Evolutionary conservation across 2,797 vertebrate species (phyloP).

Genomic region (Threskiornis aethiopicus): DNA sequence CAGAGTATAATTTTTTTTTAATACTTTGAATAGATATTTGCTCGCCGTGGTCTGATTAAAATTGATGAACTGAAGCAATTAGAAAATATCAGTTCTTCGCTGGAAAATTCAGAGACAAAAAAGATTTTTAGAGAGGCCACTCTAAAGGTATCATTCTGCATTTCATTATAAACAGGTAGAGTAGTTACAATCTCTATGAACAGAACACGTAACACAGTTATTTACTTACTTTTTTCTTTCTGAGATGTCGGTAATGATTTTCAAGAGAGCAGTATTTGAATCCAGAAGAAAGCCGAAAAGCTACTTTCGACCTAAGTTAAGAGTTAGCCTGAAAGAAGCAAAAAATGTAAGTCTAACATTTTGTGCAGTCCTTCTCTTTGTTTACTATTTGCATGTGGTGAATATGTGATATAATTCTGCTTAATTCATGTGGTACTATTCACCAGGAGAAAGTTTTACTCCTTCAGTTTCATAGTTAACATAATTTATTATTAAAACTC

Average conservation of each 20-base stretch:
- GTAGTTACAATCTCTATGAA: neutral
- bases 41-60: conserved; percentile 87
- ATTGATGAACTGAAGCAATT: conserved; percentile 85
- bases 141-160: conserved; percentile 82
- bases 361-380: neutral
- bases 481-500: neutral
- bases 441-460: neutral
- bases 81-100: conserved; percentile 74
- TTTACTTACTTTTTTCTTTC: conserved; percentile 7
- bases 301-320: conserved; percentile 72
- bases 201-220: neutral
- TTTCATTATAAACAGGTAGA: neutral
- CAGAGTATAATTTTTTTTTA: neutral
- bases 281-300: conserved; percentile 80
- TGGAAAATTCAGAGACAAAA: conserved; percentile 69
- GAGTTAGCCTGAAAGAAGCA: conserved; percentile 76
- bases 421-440: neutral
- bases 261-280: conserved; percentile 88
- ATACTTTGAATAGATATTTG: conserved; percentile 82
- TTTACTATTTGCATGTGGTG: neutral
- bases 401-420: neutral
- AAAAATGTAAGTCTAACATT: conserved; percentile 75
- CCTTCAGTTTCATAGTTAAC: neutral
- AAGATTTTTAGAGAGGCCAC: conserved; percentile 86
- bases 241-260: conserved; percentile 91